These are phyloP conservation scores for Meles meles DNA, from an alignment of 2,113 vertebrate genomes.

Conservation along the genomic window DNA sequence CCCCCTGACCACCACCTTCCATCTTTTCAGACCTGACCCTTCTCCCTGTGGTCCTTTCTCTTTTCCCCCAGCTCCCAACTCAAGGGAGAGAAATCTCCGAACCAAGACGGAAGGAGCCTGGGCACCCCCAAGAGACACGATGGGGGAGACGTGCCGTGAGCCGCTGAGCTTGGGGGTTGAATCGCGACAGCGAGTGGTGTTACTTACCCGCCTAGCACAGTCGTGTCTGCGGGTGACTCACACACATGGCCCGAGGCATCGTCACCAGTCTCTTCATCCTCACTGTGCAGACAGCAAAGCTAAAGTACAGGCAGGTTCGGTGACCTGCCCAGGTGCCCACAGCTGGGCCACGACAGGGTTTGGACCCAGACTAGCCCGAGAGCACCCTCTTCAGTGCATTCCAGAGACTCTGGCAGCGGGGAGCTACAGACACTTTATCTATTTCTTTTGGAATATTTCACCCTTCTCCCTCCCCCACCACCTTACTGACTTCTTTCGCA, in stretches of 20 bases:
- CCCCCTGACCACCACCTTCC: not conserved
- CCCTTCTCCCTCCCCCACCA: not conserved
- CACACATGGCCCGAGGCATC: not conserved
- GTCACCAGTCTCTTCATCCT: not conserved
- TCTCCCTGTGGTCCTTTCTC: not conserved
- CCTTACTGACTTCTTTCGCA: not conserved
- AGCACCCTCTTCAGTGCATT: not conserved
- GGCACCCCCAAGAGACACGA: not conserved
- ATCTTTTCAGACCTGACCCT: not conserved
- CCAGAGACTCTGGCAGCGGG: not conserved
- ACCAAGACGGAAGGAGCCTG: not conserved
- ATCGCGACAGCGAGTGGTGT: not conserved
- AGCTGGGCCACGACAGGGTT: not conserved
- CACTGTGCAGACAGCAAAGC: accelerated
- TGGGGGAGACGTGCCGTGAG: accelerated
- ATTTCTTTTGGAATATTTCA: not conserved
- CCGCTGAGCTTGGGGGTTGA: accelerated
- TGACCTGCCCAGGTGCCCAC: not conserved
- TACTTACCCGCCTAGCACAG: too few species aligned
- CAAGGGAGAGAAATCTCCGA: not conserved
- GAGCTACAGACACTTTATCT: not conserved
- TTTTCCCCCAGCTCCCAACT: not conserved
- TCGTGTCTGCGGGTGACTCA: not conserved
- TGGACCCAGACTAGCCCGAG: not conserved
- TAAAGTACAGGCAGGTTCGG: not conserved